Evolutionary conservation across 2,888 invertebrate genomes (phyloP).

Genomic region (Agriopis aurantiaria): DNA sequence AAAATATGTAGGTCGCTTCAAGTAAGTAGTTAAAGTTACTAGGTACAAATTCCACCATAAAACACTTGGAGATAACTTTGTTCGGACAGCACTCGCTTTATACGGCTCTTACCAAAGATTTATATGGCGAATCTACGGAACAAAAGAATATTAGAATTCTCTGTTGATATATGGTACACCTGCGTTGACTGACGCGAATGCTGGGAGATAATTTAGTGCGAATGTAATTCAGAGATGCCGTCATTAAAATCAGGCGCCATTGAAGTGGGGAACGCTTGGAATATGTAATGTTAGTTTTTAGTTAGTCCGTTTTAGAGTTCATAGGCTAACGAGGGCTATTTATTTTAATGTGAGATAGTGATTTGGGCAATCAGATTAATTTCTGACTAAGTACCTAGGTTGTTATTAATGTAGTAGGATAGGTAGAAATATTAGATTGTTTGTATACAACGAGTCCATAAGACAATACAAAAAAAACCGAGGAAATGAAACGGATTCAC

Average conservation of each 20-base stretch:
- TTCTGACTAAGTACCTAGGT: no score
- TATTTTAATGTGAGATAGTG: conserved; percentile 1
- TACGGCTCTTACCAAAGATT: conserved; percentile 56
- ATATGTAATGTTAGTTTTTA: conserved; percentile 12
- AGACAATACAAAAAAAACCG: no score
- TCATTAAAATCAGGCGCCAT: conserved; percentile 37
- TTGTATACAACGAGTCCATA: no score
- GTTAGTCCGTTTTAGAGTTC: conserved; percentile 11
- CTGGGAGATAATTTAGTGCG: conserved; percentile 37
- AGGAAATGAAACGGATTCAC: no score
- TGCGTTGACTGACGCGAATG: conserved; percentile 51
- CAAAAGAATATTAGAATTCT: conserved; percentile 64
- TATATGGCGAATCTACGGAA: conserved; percentile 61
- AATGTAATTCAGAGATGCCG: conserved; percentile 28
- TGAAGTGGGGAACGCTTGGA: conserved; percentile 20
- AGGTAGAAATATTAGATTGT: no score
- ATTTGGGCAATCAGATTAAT: background rate
- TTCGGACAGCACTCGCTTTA: conserved; percentile 57
- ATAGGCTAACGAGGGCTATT: background rate
- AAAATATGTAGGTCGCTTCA: conserved; percentile 38
- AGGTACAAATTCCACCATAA: conserved; percentile 49
- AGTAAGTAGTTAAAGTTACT: conserved; percentile 46
- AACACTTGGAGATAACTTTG: conserved; percentile 52
- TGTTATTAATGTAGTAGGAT: no score
- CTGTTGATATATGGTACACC: conserved; percentile 58